Evolutionary conservation across 2,113 vertebrate genomes (phyloP).

Genomic region (Oostethus manadensis): DNA sequence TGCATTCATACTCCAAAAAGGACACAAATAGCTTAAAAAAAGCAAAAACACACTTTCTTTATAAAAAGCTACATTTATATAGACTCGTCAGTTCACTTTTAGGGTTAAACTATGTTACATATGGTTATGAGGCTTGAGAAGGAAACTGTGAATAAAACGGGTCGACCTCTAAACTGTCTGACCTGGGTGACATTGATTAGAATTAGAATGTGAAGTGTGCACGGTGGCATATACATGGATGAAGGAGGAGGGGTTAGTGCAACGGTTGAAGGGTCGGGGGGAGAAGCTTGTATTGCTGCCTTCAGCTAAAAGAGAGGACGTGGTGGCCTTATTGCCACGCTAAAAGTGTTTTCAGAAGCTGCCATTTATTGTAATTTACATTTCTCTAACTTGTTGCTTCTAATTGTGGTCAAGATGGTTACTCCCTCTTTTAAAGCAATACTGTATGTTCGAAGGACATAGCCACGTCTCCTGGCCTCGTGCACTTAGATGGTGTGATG

Average conservation of each 20-base stretch:
- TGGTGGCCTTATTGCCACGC: constrained; percentile 53
- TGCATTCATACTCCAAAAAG: background rate
- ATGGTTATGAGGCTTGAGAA: constrained; percentile 70
- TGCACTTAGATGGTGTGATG: constrained; percentile 44
- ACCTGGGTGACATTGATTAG: constrained; percentile 76
- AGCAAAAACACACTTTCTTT: background rate
- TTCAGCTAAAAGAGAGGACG: constrained; percentile 26
- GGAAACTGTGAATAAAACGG: constrained; percentile 63
- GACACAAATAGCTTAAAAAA: constrained; percentile 3
- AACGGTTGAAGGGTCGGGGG: constrained; percentile 49
- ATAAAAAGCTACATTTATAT: background rate
- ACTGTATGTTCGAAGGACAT: constrained; percentile 12
- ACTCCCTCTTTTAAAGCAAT: constrained; percentile 30
- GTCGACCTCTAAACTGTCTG: constrained; percentile 61
- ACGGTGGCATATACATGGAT: constrained; percentile 49
- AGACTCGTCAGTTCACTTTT: too few relatives aligned
- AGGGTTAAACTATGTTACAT: constrained; percentile 42
- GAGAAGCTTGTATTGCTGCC: constrained; percentile 19
- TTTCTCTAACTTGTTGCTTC: constrained; percentile 53
- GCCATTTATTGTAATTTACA: constrained; percentile 13
- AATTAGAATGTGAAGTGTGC: constrained; percentile 73
- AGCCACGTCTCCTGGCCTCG: constrained; percentile 16
- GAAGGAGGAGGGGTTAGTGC: constrained; percentile 47
- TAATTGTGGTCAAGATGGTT: constrained; percentile 40
- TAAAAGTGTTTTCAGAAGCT: constrained; percentile 30